These are phyloP conservation scores for Meteorus colon DNA, from an alignment of 2,888 invertebrate species.

Conservation along the genomic window DNA sequence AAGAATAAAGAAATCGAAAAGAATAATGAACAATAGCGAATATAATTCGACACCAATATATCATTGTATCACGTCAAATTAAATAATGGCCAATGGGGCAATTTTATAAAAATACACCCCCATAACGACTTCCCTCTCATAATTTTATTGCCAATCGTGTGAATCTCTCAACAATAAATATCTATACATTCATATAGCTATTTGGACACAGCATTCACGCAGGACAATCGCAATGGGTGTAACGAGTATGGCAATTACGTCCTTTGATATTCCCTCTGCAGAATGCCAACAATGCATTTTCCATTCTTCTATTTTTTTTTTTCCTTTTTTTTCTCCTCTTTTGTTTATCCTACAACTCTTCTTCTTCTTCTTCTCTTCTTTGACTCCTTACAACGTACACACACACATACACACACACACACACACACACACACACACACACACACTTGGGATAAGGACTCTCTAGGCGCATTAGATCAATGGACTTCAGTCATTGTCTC, in stretches of 20 bases:
- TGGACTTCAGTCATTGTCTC: constrained; percentile 65
- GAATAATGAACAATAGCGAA: background rate
- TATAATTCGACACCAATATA: too few relatives aligned
- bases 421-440: background rate
- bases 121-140: background rate
- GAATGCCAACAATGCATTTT: constrained; percentile 21
- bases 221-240: constrained; percentile 14
- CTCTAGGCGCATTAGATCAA: constrained; percentile 56
- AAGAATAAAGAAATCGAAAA: background rate
- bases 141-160: constrained; percentile 10
- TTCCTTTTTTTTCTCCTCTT: background rate
- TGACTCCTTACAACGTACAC: background rate
- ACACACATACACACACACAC: background rate
- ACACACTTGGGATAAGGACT: constrained; percentile 12
- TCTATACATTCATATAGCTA: too few relatives aligned
- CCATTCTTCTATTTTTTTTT: constrained; percentile 9
- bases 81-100: background rate
- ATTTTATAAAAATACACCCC: background rate
- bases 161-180: background rate
- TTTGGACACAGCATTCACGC: background rate
- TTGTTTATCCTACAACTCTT: background rate
- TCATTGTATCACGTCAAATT: background rate
- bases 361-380: background rate
- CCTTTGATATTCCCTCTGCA: constrained; percentile 2
- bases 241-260: constrained; percentile 18